Evolutionary conservation across 2,888 invertebrate species (phyloP), one percentile per base, ranked within the genome.

Genomic region (Junonia oenone): DNA sequence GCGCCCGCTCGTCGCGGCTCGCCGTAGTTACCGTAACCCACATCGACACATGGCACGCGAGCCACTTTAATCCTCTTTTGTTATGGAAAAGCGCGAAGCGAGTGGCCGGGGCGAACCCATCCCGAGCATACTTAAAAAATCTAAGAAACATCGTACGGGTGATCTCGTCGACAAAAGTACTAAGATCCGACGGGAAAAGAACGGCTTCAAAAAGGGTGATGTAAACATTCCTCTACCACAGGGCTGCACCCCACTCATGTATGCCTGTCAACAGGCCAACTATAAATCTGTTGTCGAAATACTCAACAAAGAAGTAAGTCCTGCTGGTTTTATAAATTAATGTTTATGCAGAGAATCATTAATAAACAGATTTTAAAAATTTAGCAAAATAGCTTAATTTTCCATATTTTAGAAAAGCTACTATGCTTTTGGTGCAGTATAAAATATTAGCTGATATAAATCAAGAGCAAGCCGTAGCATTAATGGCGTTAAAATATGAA

Each of bases 181-280:
- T 40, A 90, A 90, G 73, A 83, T 89, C 65, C 87, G 84, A 66
- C 80, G 82, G 9, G 89, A 89, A 71, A 87, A 82, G 55, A 73
- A 79, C 65, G 75, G 75, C 48, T 65, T 77, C 13, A 83, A 76
- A 68, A 83, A 77, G 66, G 76, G 75, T 59, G 83, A 83, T 81
- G 86, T 78, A 71, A 81, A 69, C 71, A 72, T 81, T 55, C 81
- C 86, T 68, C 81, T 93, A 68, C 90, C 90, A 66, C 91, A 91
- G 73, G 95, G 96, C 72, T 96, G 96, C 81, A 95, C 96, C 63
- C 93, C 94, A 68, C 93, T 97, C 75, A 97, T 97, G 97, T 96
- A 96, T 89, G 96, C 97, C 71, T 97, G 97, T 78, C 97, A 97
- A 84, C 97, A 96, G 79, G 96, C 95, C 50, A 94, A 96, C 87